These are phyloP conservation scores for Seriola rivoliana DNA, from an alignment of 2,113 vertebrate genomes.

Conservation along the genomic window DNA sequence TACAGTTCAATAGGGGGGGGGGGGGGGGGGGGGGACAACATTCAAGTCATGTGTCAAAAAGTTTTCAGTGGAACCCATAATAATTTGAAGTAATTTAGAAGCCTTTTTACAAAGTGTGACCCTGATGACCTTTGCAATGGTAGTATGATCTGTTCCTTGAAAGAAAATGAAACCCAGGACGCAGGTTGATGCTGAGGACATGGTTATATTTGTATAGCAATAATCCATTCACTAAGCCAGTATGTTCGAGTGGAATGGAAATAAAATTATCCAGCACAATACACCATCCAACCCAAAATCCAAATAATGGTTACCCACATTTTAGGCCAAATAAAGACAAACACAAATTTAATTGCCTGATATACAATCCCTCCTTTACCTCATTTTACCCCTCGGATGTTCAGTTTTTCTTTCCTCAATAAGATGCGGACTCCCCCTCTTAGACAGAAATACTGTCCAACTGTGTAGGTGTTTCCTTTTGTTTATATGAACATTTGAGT, in stretches of 20 bases:
- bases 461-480: conserved; percentile 36
- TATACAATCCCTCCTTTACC: conserved; percentile 50
- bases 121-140: neutral
- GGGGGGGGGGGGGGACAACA: neutral
- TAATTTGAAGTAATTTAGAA: neutral
- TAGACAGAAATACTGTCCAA: conserved; percentile 30
- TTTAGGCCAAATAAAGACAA: conserved; percentile 58
- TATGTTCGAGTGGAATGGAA: conserved; percentile 40
- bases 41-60: neutral
- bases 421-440: conserved; percentile 27
- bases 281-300: conserved; percentile 50
- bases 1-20: neutral
- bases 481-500: conserved; percentile 35
- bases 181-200: conserved; percentile 18
- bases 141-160: neutral
- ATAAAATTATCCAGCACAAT: conserved; percentile 46
- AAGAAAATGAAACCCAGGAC: neutral
- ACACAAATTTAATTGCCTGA: conserved; percentile 47
- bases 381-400: conserved; percentile 48
- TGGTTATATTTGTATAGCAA: conserved; percentile 38
- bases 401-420: conserved; percentile 35
- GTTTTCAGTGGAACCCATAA: neutral
- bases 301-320: conserved; percentile 55
- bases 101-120: neutral
- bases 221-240: conserved; percentile 11